Conservation (phyloP, 2,888 invertebrate species). For the Agonopterix heracliana region DNA sequence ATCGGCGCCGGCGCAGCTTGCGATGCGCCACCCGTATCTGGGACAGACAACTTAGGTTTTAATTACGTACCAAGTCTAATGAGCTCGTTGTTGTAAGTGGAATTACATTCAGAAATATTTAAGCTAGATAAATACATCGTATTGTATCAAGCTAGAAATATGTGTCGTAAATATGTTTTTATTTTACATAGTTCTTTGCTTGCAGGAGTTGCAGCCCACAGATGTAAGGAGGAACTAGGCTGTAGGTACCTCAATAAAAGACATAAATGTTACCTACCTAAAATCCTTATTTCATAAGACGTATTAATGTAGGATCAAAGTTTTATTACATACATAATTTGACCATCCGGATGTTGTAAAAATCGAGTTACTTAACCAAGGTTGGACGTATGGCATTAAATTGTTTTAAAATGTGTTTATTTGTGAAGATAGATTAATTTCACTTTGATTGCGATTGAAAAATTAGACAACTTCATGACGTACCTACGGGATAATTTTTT, state of each 20-base stretch:
- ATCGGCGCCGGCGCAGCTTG: slow-evolving; percentile 63
- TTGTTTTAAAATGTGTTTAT: too few relatives aligned
- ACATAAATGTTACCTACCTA: too few relatives aligned
- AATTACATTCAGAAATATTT: background rate
- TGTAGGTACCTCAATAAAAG: too few relatives aligned
- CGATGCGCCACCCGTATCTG: slow-evolving; percentile 66
- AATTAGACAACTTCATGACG: background rate
- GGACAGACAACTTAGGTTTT: slow-evolving; percentile 67
- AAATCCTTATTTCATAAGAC: too few relatives aligned
- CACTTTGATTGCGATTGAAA: background rate
- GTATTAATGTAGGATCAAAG: too few relatives aligned
- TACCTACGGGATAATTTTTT: slow-evolving; percentile 1
- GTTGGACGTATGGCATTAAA: background rate
- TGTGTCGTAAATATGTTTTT: too few relatives aligned
- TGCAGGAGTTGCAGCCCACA: too few relatives aligned
- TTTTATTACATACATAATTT: background rate
- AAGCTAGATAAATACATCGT: too few relatives aligned
- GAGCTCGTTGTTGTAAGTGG: slow-evolving; percentile 34
- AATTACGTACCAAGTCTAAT: slow-evolving; percentile 60
- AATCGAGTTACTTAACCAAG: slow-evolving; percentile 8
- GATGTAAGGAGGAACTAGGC: too few relatives aligned
- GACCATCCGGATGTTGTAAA: slow-evolving; percentile 5
- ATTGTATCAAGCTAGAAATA: too few relatives aligned
- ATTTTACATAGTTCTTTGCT: too few relatives aligned
- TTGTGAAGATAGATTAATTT: too few relatives aligned